Evolutionary conservation across 37 sponge, comb jelly and placozoan genomes (phyloP).

Genomic region (Spongia lamella): DNA sequence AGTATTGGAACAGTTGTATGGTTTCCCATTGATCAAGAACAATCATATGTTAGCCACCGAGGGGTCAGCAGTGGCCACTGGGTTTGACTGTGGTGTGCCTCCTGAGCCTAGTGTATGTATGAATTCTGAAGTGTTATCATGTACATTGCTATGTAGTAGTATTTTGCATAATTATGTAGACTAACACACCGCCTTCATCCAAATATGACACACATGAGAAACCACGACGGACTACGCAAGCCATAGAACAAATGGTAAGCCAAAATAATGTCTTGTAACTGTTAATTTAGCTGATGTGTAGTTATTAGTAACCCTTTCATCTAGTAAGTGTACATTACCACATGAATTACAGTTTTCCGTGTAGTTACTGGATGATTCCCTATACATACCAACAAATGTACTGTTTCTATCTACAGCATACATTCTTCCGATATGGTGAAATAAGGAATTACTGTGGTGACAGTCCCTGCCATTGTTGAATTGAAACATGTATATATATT

Average conservation of each 20-base stretch:
- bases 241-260: conserved; percentile 75
- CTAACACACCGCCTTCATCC: conserved; percentile 55
- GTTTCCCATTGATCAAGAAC: conserved; percentile 47
- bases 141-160: neutral
- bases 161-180: conserved; percentile 8
- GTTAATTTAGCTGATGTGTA: too few species aligned
- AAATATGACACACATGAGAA: conserved; percentile 57
- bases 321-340: too few species aligned
- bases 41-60: conserved; percentile 15
- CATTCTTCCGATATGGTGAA: conserved; percentile 28
- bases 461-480: neutral
- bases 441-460: conserved; percentile 20
- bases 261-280: too few species aligned
- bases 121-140: neutral
- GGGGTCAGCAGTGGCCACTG: conserved; percentile 41
- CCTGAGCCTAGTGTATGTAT: conserved; percentile 67
- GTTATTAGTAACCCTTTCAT: too few species aligned
- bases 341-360: too few species aligned
- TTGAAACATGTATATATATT: too few species aligned
- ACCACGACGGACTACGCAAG: conserved; percentile 36
- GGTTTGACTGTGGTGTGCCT: conserved; percentile 68
- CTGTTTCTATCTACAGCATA: neutral
- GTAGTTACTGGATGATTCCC: too few species aligned
- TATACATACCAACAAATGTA: neutral
- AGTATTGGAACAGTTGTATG: conserved; percentile 61